Conservation (phyloP, 2,113 vertebrate species). For the Tylochromis polylepis region DNA sequence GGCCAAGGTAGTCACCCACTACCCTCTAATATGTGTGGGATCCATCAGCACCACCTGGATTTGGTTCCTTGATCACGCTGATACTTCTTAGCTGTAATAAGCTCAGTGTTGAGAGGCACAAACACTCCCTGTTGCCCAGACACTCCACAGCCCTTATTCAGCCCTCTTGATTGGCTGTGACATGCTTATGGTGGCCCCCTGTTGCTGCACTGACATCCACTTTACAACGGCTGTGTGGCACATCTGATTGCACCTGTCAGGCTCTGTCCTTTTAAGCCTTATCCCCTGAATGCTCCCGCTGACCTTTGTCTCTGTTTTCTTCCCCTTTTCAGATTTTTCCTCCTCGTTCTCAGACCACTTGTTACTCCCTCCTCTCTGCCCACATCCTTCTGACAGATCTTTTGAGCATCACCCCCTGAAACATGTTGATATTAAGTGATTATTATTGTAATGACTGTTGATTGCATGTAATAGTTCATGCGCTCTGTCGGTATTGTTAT, state of each 20-base stretch:
- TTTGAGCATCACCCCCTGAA: neutral
- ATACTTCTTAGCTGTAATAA: neutral
- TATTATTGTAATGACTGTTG: neutral
- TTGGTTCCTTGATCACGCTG: neutral
- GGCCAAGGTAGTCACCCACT: neutral
- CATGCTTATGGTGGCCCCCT: constrained; percentile 44
- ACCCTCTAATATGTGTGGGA: neutral
- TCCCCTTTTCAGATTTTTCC: neutral
- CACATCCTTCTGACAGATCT: neutral
- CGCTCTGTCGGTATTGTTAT: neutral
- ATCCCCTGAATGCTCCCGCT: constrained; percentile 3
- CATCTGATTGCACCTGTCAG: constrained; percentile 63
- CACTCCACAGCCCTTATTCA: constrained; percentile 12
- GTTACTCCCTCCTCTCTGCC: neutral
- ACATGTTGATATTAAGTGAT: neutral
- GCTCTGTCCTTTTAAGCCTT: constrained; percentile 24
- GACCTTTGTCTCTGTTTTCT: constrained; percentile 45
- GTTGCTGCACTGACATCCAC: constrained; percentile 42
- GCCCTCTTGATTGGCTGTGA: constrained; percentile 57
- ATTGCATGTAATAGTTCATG: neutral
- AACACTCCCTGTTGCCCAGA: constrained; percentile 26
- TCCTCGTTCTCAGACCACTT: neutral
- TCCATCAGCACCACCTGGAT: constrained; percentile 13
- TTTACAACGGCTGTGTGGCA: constrained; percentile 31
- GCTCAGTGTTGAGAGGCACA: constrained; percentile 24